Conservation (phyloP, 2,113 vertebrate genomes). For the Oxyruncus cristatus region DNA sequence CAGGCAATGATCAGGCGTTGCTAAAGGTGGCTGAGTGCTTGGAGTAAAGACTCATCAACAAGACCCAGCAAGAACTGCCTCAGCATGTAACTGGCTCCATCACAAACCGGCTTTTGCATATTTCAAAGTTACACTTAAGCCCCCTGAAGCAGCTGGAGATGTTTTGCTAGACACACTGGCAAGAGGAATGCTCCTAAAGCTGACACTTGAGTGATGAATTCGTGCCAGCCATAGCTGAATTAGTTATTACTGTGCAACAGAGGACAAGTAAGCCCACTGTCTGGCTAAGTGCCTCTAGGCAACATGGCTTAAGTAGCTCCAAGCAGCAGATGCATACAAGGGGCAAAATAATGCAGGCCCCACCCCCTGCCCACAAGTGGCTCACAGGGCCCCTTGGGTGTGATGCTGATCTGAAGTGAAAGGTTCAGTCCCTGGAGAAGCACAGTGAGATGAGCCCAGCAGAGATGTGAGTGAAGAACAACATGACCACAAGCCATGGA, state of each 20-base stretch:
- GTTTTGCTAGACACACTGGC: neutral
- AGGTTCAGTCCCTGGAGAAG: neutral
- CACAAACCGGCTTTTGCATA: rapidly evolving
- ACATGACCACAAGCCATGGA: rapidly evolving
- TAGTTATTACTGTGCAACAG: neutral
- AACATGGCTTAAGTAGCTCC: neutral
- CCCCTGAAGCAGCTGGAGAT: neutral
- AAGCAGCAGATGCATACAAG: neutral
- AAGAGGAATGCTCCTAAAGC: neutral
- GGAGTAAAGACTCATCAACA: neutral
- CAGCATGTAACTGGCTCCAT: neutral
- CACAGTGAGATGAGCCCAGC: neutral
- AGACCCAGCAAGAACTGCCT: neutral
- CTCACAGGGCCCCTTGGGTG: neutral
- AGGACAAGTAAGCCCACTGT: neutral
- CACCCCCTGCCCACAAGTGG: neutral
- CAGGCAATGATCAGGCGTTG: neutral
- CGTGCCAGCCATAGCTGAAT: neutral
- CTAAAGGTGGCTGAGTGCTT: neutral
- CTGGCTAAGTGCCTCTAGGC: neutral
- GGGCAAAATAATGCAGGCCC: neutral
- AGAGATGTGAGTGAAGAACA: neutral
- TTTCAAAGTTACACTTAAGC: neutral
- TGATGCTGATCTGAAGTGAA: neutral
- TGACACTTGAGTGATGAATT: neutral